Conservation (phyloP, 2,888 invertebrate species). For the Corbicula japonica region DNA sequence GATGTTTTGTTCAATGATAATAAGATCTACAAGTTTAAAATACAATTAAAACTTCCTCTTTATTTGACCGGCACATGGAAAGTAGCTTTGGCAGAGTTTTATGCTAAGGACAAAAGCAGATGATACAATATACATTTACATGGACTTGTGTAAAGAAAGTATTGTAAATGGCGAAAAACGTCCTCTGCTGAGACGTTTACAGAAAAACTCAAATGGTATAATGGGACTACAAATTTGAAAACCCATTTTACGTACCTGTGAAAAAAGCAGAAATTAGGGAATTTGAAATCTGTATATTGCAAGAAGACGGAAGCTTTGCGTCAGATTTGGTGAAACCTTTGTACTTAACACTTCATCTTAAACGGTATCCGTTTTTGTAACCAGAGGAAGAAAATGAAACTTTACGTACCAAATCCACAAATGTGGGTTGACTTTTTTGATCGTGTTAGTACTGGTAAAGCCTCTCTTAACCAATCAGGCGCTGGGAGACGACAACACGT, state of each 20-base stretch:
- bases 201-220: slow-evolving; percentile 16
- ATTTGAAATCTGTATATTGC: neutral
- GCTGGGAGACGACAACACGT: slow-evolving; percentile 2
- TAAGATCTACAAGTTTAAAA: slow-evolving; percentile 6
- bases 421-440: slow-evolving; percentile 44
- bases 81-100: slow-evolving; percentile 25
- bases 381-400: slow-evolving; percentile 31
- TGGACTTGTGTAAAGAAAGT: slow-evolving; percentile 33
- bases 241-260: slow-evolving; percentile 3
- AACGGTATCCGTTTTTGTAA: slow-evolving; percentile 20
- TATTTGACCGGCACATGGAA: slow-evolving; percentile 33
- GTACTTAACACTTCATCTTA: slow-evolving; percentile 31
- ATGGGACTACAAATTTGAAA: slow-evolving; percentile 23
- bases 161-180: slow-evolving; percentile 33
- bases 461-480: slow-evolving; percentile 22
- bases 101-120: slow-evolving; percentile 17
- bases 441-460: slow-evolving; percentile 20
- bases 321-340: slow-evolving; percentile 7
- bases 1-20: neutral
- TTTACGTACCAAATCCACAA: slow-evolving; percentile 55
- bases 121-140: slow-evolving; percentile 15
- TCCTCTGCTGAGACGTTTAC: slow-evolving; percentile 17
- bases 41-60: slow-evolving; percentile 25
- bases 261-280: slow-evolving; percentile 1
- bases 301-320: neutral